A percentile compares a stretch with the other conserved stretches of the same genome.
Evolutionary conservation across 2,888 invertebrate species (phyloP).

Genomic region (Nephrocerus scutellatus): DNA sequence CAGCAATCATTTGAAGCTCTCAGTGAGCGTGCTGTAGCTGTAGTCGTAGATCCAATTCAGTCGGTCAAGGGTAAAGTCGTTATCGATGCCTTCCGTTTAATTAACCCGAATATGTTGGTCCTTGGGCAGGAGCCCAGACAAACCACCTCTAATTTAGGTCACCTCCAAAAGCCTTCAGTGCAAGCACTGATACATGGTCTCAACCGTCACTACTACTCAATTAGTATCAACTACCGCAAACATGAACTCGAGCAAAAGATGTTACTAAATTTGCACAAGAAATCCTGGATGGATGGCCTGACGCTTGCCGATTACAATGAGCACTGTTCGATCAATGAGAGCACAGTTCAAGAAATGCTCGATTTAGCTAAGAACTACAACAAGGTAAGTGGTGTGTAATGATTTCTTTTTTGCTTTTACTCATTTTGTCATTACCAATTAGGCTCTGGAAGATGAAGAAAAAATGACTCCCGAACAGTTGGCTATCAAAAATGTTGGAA

Average conservation of each 20-base stretch:
- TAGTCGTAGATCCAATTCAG: conserved; percentile 99
- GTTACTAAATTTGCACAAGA: conserved; percentile 96
- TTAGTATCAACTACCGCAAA: conserved; percentile 98
- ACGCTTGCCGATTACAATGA: conserved; percentile 85
- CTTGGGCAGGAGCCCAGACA: conserved; percentile 97
- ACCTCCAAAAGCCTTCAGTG: conserved; percentile 97
- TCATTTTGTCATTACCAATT: background rate
- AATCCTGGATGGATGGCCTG: conserved; percentile 97
- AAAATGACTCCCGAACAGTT: conserved; percentile 99
- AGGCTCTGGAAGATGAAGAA: conserved; percentile 94
- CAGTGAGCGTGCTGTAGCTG: conserved; percentile 96
- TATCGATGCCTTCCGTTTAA: conserved; percentile 98
- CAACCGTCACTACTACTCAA: conserved; percentile 98
- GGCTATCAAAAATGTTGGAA: conserved; percentile 99
- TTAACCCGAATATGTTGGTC: conserved; percentile 99
- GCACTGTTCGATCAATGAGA: conserved; percentile 89
- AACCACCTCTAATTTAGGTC: conserved; percentile 97
- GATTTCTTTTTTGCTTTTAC: background rate
- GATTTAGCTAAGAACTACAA: conserved; percentile 96
- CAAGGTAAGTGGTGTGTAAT: conserved; percentile 51
- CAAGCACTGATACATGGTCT: conserved; percentile 98
- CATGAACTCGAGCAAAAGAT: conserved; percentile 99
- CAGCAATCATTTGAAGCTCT: conserved; percentile 99
- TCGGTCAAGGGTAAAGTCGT: conserved; percentile 98
- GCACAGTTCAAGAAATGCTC: conserved; percentile 91